Conservation (phyloP, 2,888 invertebrate genomes). For the Meta bourneti region DNA sequence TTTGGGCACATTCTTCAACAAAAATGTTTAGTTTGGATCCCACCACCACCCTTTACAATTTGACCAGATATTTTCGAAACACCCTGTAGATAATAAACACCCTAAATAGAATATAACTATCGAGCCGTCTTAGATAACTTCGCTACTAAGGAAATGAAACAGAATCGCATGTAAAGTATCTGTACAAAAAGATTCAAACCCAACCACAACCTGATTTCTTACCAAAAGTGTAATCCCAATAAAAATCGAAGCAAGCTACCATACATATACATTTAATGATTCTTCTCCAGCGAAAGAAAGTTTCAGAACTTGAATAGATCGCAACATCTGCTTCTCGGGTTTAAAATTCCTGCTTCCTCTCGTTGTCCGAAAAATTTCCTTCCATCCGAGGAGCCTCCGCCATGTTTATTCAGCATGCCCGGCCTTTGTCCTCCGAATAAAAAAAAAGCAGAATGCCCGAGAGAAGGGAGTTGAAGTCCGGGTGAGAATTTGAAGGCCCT, state of each 20-base stretch:
- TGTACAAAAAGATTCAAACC: too few species aligned
- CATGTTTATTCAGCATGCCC: conserved; percentile 24
- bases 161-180: too few species aligned
- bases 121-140: too few species aligned
- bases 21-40: too few species aligned
- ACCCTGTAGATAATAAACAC: too few species aligned
- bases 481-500: conserved; percentile 11
- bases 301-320: not conserved
- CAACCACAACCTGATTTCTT: too few species aligned
- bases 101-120: too few species aligned
- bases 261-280: not conserved
- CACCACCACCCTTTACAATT: too few species aligned
- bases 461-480: conserved; percentile 1
- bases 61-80: too few species aligned
- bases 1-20: too few species aligned
- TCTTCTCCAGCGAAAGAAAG: not conserved
- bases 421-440: conserved; percentile 1
- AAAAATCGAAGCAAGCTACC: not conserved
- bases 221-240: not conserved
- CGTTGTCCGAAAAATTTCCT: not conserved
- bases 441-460: conserved; percentile 1
- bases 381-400: not conserved
- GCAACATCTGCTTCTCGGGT: not conserved
- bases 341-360: not conserved
- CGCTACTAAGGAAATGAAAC: too few species aligned